A percentile compares a stretch with the other conserved stretches of the same genome.
These are phyloP conservation scores for Saturnia japonica DNA, from an alignment of 2,888 invertebrate genomes.

Conservation along the genomic window DNA sequence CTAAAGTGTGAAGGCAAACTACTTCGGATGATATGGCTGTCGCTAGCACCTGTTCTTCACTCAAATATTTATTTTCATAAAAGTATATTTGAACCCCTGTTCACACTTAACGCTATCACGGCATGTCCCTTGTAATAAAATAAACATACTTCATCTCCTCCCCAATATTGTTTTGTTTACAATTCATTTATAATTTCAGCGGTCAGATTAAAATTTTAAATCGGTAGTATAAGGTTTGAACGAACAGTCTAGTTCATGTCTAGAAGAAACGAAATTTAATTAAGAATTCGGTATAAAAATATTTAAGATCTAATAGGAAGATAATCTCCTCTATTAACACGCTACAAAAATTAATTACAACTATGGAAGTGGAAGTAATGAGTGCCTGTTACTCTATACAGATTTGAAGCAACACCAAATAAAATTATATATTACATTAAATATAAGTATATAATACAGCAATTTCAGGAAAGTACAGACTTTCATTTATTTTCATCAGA, in stretches of 20 bases:
- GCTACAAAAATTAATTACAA: neutral
- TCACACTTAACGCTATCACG: constrained; percentile 25
- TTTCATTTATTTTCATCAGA: too few species aligned
- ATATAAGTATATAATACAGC: too few species aligned
- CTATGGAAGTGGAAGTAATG: neutral
- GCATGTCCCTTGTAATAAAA: constrained; percentile 12
- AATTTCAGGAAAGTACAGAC: too few species aligned
- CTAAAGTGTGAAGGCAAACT: constrained; percentile 36
- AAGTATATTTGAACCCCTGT: constrained; percentile 51
- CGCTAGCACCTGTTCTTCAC: constrained; percentile 53
- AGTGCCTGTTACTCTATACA: too few species aligned
- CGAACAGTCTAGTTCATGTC: too few species aligned
- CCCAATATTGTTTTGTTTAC: constrained; percentile 40
- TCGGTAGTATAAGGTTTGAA: constrained; percentile 5
- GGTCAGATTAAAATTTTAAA: constrained; percentile 30
- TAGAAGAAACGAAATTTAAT: neutral
- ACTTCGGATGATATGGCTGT: constrained; percentile 38
- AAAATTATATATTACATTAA: too few species aligned
- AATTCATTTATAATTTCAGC: constrained; percentile 42
- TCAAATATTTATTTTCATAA: constrained; percentile 66
- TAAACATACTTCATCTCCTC: constrained; percentile 25
- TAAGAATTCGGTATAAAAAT: too few species aligned
- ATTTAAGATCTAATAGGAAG: neutral
- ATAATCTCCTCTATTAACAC: too few species aligned
- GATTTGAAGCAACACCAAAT: too few species aligned